Base-by-base conservation (phyloP, 2,113 vertebrate genomes). In the Sceloporus undulatus region DNA sequence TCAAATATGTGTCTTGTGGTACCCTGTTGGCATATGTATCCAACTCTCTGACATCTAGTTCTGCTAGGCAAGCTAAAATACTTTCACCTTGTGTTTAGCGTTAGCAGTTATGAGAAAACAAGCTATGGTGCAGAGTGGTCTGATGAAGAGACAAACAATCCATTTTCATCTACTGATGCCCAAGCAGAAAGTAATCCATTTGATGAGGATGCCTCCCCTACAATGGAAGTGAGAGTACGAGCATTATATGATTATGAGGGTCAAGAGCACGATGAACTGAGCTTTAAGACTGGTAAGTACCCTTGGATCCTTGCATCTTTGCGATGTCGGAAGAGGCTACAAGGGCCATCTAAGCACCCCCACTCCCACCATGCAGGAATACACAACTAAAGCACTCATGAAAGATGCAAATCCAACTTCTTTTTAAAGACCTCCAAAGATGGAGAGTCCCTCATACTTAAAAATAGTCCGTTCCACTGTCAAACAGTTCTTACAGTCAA, bases 241-340 rank as follows among this genome's bases (percentile, higher is more conserved):
- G 99, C 99, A 0, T 96, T 99, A 9, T 99, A 99, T 0, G 99
- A 99, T 96, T 99, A 99, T 0, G 98, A 99, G 34, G 98, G 99
- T 7, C 99, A 99, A 94, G 99, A 99, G 90, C 98, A 98, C 27
- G 99, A 99, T 4, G 99, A 99, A 94, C 98, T 99, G 74, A 99
- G 97, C 95, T 99, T 99, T 95, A 98, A 98, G 96, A 97, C 98
- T 79, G 99, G 99, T 99, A 94, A 94, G 97, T 94, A 74, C 38
- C n/a, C 70, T 29, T 56, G 40, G 8, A 0, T 10, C 19, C 16
- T 66, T 14, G 19, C 23, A 62, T 56, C 38, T 16, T 29, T 82
- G 54, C 70, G 1, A 13, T 16, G 11, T 16, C 65, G 5, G 4
- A 38, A 54, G 76, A 13, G 19, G 48, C 4, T 48, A 48, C 42